These are phyloP conservation scores for Erythrolamprus reginae DNA, from an alignment of 2,113 vertebrate genomes.

Conservation along the genomic window DNA sequence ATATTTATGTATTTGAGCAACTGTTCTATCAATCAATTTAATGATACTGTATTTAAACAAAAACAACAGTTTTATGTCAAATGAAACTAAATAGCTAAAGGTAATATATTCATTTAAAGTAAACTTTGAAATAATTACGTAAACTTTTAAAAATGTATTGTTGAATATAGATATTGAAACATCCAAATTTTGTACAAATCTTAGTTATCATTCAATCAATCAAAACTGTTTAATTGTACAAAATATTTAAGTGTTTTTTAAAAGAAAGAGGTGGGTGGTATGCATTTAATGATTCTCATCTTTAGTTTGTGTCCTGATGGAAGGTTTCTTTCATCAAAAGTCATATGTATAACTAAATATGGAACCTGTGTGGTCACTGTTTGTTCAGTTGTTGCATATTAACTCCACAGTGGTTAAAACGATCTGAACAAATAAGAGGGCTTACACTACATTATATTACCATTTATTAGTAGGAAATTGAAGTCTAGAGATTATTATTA, in stretches of 20 bases:
- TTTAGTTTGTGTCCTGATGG: constrained; percentile 40
- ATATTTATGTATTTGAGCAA: not conserved
- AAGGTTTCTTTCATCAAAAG: constrained; percentile 61
- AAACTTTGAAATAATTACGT: not conserved
- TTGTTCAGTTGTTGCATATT: constrained; percentile 88
- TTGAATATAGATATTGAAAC: not conserved
- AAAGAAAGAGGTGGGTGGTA: not conserved
- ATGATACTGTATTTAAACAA: not conserved
- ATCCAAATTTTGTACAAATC: not conserved
- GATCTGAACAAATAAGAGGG: constrained; percentile 70
- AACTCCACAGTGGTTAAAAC: constrained; percentile 66
- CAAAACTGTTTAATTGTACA: accelerated
- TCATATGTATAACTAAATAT: constrained; percentile 59
- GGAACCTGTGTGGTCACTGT: constrained; percentile 68
- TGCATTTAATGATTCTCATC: constrained; percentile 21
- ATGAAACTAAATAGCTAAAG: not conserved
- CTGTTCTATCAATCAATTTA: not conserved
- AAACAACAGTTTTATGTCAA: not conserved
- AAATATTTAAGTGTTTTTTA: not conserved
- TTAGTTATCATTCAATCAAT: not conserved
- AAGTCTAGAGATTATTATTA: constrained; percentile 73
- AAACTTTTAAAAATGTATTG: not conserved
- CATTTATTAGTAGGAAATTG: constrained; percentile 77
- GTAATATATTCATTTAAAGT: not conserved
- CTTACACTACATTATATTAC: constrained; percentile 70